Percentiles rank a stretch among this genome's conserved stretches.
These are phyloP conservation scores for Drosophila pseudotalamancana DNA, from an alignment of 2,888 invertebrate species.

Conservation along the genomic window DNA sequence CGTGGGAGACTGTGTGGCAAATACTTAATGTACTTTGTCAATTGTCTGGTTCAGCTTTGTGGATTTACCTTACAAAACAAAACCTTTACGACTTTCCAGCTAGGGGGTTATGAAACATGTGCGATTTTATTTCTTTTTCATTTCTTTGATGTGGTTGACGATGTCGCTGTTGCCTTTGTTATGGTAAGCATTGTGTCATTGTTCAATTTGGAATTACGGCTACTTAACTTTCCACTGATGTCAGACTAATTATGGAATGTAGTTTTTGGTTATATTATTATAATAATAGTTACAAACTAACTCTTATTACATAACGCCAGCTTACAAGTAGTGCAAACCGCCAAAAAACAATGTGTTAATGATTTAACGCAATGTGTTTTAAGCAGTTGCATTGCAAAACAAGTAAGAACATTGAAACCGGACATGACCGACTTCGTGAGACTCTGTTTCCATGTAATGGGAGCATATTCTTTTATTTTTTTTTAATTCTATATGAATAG, in stretches of 20 bases:
- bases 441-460: no score
- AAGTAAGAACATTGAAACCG: no score
- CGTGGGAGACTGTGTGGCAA: conserved; percentile 35
- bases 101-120: conserved; percentile 46
- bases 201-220: conserved; percentile 45
- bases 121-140: conserved; percentile 36
- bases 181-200: conserved; percentile 49
- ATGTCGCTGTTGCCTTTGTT: conserved; percentile 21
- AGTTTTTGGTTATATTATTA: conserved; percentile 11
- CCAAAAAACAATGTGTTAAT: no score
- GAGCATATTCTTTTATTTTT: no score
- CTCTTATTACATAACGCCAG: no score
- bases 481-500: no score
- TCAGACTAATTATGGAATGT: conserved; percentile 44
- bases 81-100: conserved; percentile 41
- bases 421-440: no score
- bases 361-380: no score
- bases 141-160: conserved; percentile 51
- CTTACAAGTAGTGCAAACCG: no score
- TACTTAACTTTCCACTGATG: conserved; percentile 48
- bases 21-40: conserved; percentile 21
- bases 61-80: conserved; percentile 45
- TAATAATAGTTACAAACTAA: conserved; percentile 19
- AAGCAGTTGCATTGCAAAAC: no score
- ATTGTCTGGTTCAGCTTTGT: conserved; percentile 28